Base-by-base conservation (phyloP, 1,140 invertebrate genomes). In the Phenacoccus solenopsis region DNA sequence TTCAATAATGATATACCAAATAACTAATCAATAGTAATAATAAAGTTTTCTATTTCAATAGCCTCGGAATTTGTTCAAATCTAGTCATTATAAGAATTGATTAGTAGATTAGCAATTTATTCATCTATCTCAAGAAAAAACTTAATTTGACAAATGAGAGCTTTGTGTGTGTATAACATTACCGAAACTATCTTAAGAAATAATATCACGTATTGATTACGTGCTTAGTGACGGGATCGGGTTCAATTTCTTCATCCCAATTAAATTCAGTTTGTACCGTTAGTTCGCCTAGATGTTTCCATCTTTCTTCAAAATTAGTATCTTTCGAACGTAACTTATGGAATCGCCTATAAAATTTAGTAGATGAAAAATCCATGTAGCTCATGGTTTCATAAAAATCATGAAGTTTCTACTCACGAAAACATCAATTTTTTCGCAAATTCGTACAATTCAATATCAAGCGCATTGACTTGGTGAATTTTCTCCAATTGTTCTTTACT, bases 381-480 rank as follows among this genome's bases (percentile, higher is more conserved):
- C 7, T 13, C 21, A 30, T 28, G 28, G 7, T 30, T 68, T 20
- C 7, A 67, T 22, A 28, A 77, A 78, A 69, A 78, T 78, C 49
- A 77, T 77, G 76, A 59, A 73, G 12, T 22, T 57, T 28, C 67
- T 35, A 74, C 75, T 73, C 73, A 82, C 81, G 84, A 81, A 78
- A 90, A 86, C 75, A 98, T 88, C 72, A 98, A 83, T 76, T 89
- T 86, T 78, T 90, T 90, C 59, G 96, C 96, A 82, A 90, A 99
- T 70, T 90, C 85, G 78, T 98, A 99, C 22, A 99, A 82, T 81
- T 97, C 87, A 28, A 96, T 81, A 79, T 99, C 97, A 67, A 99
- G 82, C 64, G 84, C 83, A 82, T 98, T 99, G 59, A 94, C 81
- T 75, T 86, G 80, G 75, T 85, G 84, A 73, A 98, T 88, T 76